Base-by-base conservation (phyloP, 2,888 invertebrate genomes). In the Mesorhabditis belari region DNA sequence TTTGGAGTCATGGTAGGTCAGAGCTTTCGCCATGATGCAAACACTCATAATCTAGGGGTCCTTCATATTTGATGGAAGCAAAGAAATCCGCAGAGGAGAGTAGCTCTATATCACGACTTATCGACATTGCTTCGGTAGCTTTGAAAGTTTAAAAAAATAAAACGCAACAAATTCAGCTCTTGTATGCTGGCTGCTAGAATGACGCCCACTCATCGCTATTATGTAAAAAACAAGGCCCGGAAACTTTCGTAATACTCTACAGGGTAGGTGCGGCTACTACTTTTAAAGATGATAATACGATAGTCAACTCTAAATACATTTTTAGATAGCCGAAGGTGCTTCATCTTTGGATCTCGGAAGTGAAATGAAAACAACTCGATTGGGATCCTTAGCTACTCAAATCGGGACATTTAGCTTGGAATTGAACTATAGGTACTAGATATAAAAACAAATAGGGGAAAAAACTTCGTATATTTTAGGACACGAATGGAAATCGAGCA, bases 151-250 rank as follows among this genome's bases (percentile, higher is more conserved):
- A 17, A n/a, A n/a, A n/a, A n/a, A n/a, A 9, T 35, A 9, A 35
- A 9, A 35, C 12, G 12, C 44, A 17, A 35, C n/a, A 17, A 17
- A 17, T 35, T 35, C n/a, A 35, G 44, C 12, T 35, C 44, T n/a
- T 35, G 44, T n/a, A n/a, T n/a, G 12, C n/a, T 35, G 44, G 44
- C 44, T 35, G 12, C 44, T 9, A 35, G 44, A 35, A 35, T 35
- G 44, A 35, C 44, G 12, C 44, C 44, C 44, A 35, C 44, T 17
- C 12, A n/a, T 35, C 44, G 64, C 12, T 65, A 67, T 55, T 67
- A 67, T 54, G 65, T 67, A 67, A 63, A 57, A 67, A 67, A 52
- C 67, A 67, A 50, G 44, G 65, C 24, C 60, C 67, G 2, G 65
- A 67, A n/a, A 65, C 67, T 3, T 67, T 59, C 53, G 65, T 67